Evolutionary conservation across 2,113 vertebrate species (phyloP).

Genomic region (Spermophilus dauricus): DNA sequence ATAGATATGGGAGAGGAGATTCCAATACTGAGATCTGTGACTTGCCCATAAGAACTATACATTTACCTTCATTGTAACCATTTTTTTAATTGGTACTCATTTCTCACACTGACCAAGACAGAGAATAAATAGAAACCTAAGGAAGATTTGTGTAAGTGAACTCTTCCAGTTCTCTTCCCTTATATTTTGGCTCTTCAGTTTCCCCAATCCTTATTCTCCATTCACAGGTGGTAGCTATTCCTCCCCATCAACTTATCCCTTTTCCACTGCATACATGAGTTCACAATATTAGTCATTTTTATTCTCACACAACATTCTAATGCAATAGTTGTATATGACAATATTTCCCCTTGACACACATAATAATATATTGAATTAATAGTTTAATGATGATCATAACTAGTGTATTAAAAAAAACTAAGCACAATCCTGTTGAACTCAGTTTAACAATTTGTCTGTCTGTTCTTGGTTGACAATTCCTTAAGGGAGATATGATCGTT

Average conservation of each 20-base stretch:
- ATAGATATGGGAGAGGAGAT: not conserved
- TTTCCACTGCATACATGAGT: not conserved
- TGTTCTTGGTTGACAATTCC: not conserved
- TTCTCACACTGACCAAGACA: not conserved
- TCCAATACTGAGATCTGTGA: not conserved
- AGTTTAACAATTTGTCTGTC: not conserved
- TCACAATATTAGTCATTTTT: not conserved
- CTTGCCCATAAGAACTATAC: not conserved
- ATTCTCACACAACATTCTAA: not conserved
- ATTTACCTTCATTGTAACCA: not conserved
- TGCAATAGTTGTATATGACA: not conserved
- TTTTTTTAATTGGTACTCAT: not conserved
- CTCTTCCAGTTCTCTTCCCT: not conserved
- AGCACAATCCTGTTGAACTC: not conserved
- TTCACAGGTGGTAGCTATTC: not conserved
- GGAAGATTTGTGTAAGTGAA: not conserved
- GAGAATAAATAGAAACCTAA: not conserved
- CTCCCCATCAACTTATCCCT: not conserved
- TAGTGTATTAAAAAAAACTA: not conserved
- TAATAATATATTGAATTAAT: not conserved
- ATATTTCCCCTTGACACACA: not conserved
- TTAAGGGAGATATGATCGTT: not conserved
- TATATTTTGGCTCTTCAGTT: not conserved
- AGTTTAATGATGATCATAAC: not conserved
- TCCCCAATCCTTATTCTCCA: not conserved